A percentile compares a stretch with the other conserved stretches of the same genome.
These are phyloP conservation scores for Strigamia crassipes DNA, from an alignment of 2,888 invertebrate species.

Conservation along the genomic window DNA sequence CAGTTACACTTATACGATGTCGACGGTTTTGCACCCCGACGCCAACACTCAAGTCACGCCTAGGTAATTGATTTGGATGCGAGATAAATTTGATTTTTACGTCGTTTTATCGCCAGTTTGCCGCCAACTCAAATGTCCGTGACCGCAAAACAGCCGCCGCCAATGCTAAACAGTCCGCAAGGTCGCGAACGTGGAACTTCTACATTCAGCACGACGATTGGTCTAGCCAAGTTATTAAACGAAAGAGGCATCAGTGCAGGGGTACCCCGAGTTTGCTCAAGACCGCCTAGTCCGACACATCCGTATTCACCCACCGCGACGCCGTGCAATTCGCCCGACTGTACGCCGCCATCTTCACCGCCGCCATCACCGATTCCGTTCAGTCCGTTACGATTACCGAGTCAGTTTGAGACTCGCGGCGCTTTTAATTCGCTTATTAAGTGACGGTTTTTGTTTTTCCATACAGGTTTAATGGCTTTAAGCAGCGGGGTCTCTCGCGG, in stretches of 20 bases:
- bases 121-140: conserved; percentile 51
- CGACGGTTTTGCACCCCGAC: conserved; percentile 87
- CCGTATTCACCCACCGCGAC: conserved; percentile 74
- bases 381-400: conserved; percentile 63
- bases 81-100: neutral
- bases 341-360: conserved; percentile 61
- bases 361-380: conserved; percentile 49
- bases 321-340: conserved; percentile 83
- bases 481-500: conserved; percentile 64
- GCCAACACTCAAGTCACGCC: conserved; percentile 74
- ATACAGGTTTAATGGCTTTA: conserved; percentile 59
- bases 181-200: conserved; percentile 58
- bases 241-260: conserved; percentile 76
- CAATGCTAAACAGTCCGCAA: conserved; percentile 52
- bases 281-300: conserved; percentile 47
- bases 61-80: conserved; percentile 49
- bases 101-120: conserved; percentile 48
- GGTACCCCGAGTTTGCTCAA: conserved; percentile 63
- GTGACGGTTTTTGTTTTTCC: conserved; percentile 46
- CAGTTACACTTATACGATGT: conserved; percentile 84
- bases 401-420: conserved; percentile 55
- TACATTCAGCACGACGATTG: conserved; percentile 74
- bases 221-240: conserved; percentile 76
- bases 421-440: neutral
- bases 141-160: conserved; percentile 50